These are phyloP conservation scores for Battus philenor DNA, from an alignment of 1,140 invertebrate species.

Conservation along the genomic window DNA sequence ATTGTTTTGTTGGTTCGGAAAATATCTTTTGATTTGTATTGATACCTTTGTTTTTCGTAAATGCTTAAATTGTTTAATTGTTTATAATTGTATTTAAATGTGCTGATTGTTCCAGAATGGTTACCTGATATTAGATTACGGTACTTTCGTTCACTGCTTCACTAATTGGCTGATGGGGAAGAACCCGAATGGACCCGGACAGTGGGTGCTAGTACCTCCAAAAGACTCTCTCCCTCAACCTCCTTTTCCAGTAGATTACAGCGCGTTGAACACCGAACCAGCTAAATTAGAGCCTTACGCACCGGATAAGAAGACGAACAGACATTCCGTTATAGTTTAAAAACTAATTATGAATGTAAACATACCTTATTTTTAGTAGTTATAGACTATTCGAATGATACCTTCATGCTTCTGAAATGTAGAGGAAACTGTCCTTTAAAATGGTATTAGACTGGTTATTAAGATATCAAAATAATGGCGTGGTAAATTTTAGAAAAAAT, in stretches of 20 bases:
- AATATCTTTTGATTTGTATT: too few species aligned
- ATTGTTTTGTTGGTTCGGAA: too few species aligned
- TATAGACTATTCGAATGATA: neutral
- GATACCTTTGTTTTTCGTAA: too few species aligned
- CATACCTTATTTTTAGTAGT: too few species aligned
- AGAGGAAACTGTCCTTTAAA: neutral
- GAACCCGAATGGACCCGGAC: conserved; percentile 83
- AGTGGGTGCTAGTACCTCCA: conserved; percentile 81
- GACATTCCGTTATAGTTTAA: conserved; percentile 83
- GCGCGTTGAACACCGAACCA: conserved; percentile 81
- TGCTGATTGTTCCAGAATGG: conserved; percentile 79
- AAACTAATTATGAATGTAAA: too few species aligned
- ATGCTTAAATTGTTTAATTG: too few species aligned
- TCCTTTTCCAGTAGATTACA: conserved; percentile 83
- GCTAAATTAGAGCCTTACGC: conserved; percentile 82
- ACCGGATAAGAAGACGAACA: conserved; percentile 80
- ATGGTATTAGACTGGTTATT: neutral
- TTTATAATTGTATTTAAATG: too few species aligned
- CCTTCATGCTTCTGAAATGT: neutral
- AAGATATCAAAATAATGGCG: neutral
- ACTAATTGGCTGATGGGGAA: conserved; percentile 83
- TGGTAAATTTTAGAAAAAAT: neutral
- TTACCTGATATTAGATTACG: conserved; percentile 79
- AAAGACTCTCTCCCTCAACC: conserved; percentile 63
- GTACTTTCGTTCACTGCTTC: conserved; percentile 81